These are phyloP conservation scores for Acanthis flammea DNA, from an alignment of 2,797 vertebrate species.

Conservation along the genomic window DNA sequence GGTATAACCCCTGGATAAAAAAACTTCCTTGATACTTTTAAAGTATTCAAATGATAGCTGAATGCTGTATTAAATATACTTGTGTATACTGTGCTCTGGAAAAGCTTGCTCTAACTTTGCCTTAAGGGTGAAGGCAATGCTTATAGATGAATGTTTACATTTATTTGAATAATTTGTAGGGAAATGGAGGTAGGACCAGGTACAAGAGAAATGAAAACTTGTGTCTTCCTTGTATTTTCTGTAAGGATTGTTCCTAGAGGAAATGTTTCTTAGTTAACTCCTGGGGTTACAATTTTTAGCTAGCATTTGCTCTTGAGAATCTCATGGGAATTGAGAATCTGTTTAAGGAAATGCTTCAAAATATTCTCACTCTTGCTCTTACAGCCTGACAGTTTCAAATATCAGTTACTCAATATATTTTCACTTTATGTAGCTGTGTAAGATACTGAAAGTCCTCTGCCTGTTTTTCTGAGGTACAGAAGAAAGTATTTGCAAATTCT, in stretches of 20 bases:
- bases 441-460: background rate
- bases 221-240: background rate
- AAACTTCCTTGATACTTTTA: background rate
- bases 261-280: background rate
- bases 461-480: background rate
- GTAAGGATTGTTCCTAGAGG: background rate
- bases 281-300: background rate
- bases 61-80: background rate
- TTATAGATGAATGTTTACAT: background rate
- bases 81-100: background rate
- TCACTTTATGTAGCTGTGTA: background rate
- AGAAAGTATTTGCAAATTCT: background rate
- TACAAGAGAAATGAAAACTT: background rate
- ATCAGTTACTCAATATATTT: background rate
- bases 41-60: background rate
- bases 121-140: background rate
- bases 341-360: constrained; percentile 26
- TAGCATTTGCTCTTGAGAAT: background rate
- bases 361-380: background rate
- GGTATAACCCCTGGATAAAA: background rate
- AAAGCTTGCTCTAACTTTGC: background rate
- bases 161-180: background rate
- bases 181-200: background rate
- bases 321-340: background rate
- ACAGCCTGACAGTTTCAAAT: background rate